A percentile compares a stretch with the other conserved stretches of the same genome.
Evolutionary conservation across 2,888 invertebrate genomes (phyloP).

Genomic region (Cistogaster globosa): DNA sequence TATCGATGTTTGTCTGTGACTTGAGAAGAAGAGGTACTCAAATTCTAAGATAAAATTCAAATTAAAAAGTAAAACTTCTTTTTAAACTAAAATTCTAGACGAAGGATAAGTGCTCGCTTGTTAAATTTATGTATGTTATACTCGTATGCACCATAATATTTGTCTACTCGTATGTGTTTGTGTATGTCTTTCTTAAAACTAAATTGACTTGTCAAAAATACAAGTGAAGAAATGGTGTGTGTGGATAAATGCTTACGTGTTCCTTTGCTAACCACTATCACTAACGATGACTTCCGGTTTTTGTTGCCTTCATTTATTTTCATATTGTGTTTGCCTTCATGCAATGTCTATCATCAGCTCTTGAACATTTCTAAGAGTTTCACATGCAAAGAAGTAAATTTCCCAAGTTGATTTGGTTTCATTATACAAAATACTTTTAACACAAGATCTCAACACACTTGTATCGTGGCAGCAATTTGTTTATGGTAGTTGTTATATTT

Average conservation of each 20-base stretch:
- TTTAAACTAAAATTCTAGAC: slow-evolving; percentile 16
- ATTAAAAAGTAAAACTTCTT: slow-evolving; percentile 57
- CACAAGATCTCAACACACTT: slow-evolving; percentile 34
- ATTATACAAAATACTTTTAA: slow-evolving; percentile 52
- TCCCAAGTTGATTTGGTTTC: slow-evolving; percentile 69
- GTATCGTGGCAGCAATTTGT: slow-evolving; percentile 16
- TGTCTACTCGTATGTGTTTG: background rate
- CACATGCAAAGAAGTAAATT: slow-evolving; percentile 57
- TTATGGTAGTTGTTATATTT: slow-evolving; percentile 1
- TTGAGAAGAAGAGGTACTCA: slow-evolving; percentile 1
- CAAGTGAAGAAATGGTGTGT: slow-evolving; percentile 42
- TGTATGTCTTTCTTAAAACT: background rate
- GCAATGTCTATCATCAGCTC: slow-evolving; percentile 3
- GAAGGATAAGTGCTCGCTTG: slow-evolving; percentile 30
- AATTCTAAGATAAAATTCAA: slow-evolving; percentile 51
- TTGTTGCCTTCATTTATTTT: slow-evolving; percentile 5
- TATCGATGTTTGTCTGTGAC: slow-evolving; percentile 9
- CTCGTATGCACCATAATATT: slow-evolving; percentile 17
- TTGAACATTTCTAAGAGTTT: background rate
- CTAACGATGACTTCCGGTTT: slow-evolving; percentile 33
- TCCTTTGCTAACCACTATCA: slow-evolving; percentile 1
- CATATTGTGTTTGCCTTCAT: background rate
- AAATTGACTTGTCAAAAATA: slow-evolving; percentile 66
- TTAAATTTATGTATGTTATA: slow-evolving; percentile 23
- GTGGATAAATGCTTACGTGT: slow-evolving; percentile 56